Evolutionary conservation across 2,888 invertebrate species (phyloP), one percentile per base, ranked within the genome.

Genomic region (Synanthedon vespiformis): DNA sequence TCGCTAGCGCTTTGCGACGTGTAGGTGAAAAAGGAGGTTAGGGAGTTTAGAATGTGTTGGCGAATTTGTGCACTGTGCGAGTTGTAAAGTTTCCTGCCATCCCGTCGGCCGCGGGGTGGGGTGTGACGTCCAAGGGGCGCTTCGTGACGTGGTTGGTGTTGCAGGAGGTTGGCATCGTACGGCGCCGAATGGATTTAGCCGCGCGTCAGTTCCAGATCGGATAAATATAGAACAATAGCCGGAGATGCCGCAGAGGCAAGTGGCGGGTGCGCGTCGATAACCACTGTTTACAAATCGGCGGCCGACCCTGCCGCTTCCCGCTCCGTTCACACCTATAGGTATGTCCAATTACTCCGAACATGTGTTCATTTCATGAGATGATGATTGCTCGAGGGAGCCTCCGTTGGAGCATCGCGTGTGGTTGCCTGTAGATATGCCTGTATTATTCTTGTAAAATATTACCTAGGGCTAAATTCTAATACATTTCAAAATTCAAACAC

Each of bases 271-370:
- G 75, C 80, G 79, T 79, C 84, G 79, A 80, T 83, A 81, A 77
- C 80, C 79, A 81, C 81, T 83, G 84, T 84, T 86, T 85, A 85
- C 83, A 84, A 81, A 80, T 81, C 80, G 79, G 74, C 81, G 78
- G 81, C 79, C 76, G 80, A 70, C 80, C 80, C 80, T 81, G 74
- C 74, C 74, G 80, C 80, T 80, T 80, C 80, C 77, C 79, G 80
- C 79, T 77, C 75, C 70, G 70, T 73, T 70, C 73, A 67, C 74
- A 75, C 74, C 76, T 74, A 74, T 77, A 80, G 84, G 84, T 86
- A 84, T 72, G 85, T 80, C 67, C 65, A 68, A 71, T 69, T 63
- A 65, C 61, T 54, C 40, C 52, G 52, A 64, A 68, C 74, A 75
- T 73, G 72, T 76, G 73, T 65, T 60, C 68, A 65, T 63, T 65